These are phyloP conservation scores for Allobates femoralis DNA, from an alignment of 2,797 vertebrate genomes.

Conservation along the genomic window DNA sequence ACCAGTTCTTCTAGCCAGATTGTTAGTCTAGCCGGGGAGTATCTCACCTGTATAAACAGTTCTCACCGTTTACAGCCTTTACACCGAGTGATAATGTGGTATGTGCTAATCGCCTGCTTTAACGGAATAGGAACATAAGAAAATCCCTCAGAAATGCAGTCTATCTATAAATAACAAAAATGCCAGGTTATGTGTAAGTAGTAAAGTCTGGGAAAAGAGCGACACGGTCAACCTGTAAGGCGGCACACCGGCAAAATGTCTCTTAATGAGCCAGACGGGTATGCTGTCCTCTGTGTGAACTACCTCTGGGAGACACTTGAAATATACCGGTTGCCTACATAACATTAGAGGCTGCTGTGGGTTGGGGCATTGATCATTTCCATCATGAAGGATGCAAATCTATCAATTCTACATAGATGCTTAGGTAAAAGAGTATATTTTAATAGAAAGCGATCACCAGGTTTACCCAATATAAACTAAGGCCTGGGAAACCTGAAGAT, in stretches of 20 bases:
- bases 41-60: constrained; percentile 32
- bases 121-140: constrained; percentile 10
- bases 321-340: neutral
- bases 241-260: neutral
- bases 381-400: neutral
- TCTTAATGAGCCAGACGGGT: neutral
- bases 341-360: neutral
- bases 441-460: too few relatives aligned
- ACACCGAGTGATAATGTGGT: constrained; percentile 25
- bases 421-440: neutral
- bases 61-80: constrained; percentile 27
- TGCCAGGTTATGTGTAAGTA: neutral
- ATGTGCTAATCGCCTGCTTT: constrained; percentile 24
- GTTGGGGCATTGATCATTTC: neutral
- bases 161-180: neutral
- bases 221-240: neutral
- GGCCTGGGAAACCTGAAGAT: too few relatives aligned
- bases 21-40: constrained; percentile 10
- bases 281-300: neutral
- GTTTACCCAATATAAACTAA: too few relatives aligned
- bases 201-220: neutral
- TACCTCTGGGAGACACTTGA: neutral
- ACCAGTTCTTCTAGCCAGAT: constrained; percentile 9
- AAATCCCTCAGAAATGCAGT: constrained; percentile 18
- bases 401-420: neutral